Conservation (phyloP, 2,888 invertebrate species). For the Xestia rhomboidea region DNA sequence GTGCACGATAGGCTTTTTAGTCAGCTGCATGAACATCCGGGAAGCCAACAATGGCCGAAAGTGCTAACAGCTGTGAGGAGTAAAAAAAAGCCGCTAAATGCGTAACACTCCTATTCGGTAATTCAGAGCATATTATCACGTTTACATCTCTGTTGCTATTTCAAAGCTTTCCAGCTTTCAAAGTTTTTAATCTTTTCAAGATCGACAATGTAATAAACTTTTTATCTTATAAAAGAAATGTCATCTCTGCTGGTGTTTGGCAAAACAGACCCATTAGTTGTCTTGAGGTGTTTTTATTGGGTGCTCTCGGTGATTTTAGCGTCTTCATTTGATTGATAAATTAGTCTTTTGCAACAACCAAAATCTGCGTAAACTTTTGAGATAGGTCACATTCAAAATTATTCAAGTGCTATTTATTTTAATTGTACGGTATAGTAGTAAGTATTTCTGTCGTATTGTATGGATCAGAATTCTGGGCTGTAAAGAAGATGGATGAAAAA, state of each 20-base stretch:
- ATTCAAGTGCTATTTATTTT: neutral
- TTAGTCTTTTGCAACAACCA: neutral
- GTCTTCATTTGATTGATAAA: neutral
- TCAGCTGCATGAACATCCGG: conserved; percentile 48
- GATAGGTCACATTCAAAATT: neutral
- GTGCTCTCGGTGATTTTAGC: neutral
- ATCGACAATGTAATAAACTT: conserved; percentile 6
- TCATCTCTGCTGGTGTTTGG: neutral
- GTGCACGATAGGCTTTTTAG: conserved; percentile 45
- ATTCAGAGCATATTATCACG: conserved; percentile 43
- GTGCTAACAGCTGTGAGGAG: conserved; percentile 49
- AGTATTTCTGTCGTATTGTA: no score
- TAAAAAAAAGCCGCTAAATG: conserved; percentile 40
- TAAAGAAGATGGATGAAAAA: no score
- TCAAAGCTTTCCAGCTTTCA: conserved; percentile 17
- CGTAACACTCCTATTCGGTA: conserved; percentile 34
- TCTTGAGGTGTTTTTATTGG: neutral
- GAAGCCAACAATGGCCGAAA: conserved; percentile 49
- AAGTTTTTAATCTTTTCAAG: neutral
- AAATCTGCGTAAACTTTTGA: neutral
- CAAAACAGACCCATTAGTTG: conserved; percentile 1
- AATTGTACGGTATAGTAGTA: neutral
- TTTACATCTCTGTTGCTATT: conserved; percentile 37
- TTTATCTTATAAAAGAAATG: neutral
- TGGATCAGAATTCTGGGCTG: no score